phyloP scores from a whole-genome alignment of 2,888 invertebrate genomes.

The Mesochorus sp. region DNA sequence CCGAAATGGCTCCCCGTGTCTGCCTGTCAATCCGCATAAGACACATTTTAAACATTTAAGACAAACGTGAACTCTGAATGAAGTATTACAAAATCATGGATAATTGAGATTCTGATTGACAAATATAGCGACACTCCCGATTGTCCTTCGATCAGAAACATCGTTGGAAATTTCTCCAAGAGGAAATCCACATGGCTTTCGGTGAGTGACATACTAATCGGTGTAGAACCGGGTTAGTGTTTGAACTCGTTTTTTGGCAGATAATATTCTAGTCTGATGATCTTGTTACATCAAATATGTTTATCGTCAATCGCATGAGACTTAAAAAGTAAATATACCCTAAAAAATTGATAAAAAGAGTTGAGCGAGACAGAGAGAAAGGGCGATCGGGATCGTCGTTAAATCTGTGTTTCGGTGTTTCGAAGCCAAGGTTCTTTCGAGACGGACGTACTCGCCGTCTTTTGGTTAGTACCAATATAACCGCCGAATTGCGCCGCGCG shows the following conservation, averaged over 20 bases:
- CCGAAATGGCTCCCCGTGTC: neutral
- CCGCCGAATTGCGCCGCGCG: slow-evolving; percentile 73
- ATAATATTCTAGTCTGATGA: too few relatives aligned
- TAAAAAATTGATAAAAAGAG: slow-evolving; percentile 32
- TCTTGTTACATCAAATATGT: too few relatives aligned
- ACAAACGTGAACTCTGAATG: neutral
- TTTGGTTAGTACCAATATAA: slow-evolving; percentile 51
- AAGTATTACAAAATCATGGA: slow-evolving; percentile 30
- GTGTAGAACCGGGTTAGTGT: too few relatives aligned
- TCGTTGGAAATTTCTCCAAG: neutral
- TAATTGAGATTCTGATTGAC: slow-evolving; percentile 1
- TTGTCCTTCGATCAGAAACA: too few relatives aligned
- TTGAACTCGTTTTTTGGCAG: neutral
- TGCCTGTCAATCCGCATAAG: neutral
- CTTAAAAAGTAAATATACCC: neutral
- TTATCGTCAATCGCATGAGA: neutral
- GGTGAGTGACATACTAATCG: too few relatives aligned
- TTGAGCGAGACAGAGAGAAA: slow-evolving; percentile 51
- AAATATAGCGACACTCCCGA: too few relatives aligned
- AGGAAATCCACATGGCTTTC: neutral
- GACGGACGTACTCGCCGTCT: slow-evolving; percentile 59
- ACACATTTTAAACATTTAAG: neutral
- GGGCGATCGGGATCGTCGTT: slow-evolving; percentile 46
- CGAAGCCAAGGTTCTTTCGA: slow-evolving; percentile 77
- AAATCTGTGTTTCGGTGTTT: slow-evolving; percentile 76